Base-by-base conservation (phyloP, 35 echinoderm and acorn worm genomes). In the Strongylocentrotus purpuratus region DNA sequence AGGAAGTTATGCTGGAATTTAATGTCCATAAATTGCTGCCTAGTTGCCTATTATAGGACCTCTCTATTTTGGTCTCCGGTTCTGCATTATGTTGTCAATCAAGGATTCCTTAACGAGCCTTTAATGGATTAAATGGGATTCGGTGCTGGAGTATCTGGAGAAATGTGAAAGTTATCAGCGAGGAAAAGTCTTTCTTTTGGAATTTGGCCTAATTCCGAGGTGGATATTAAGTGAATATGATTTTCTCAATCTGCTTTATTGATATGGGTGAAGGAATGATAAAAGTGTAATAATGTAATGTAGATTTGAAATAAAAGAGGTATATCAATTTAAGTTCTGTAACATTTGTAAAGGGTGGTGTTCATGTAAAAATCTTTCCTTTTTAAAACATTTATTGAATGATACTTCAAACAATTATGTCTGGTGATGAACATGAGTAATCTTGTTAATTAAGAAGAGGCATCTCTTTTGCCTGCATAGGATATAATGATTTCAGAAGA, bases 11-110 rank as follows among this genome's bases (percentile, higher is more conserved):
- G 50, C 50, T 55, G 50, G 50, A 55, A 55, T 55, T 55, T 15
- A 55, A 55, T 12, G 50, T 55, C 1, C 50, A 55, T 10, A 14
- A 55, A 55, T 55, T 55, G 50, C 50, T 55, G 50, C 50, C 50
- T 55, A 13, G 35, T 41, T 28, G 65, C 28, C 65, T n/a, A 78
- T 78, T 28, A 78, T 31, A 78, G 20, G 65, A 78, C 20, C 20
- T 78, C 65, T 78, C 65, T 78, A 78, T 55, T 55, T 55, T 55
- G 8, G 50, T 55, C 50, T 55, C 7, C 50, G 50, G 65, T 28
- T 78, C 65, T 78, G 65, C 28, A 78, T 78, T 78, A 78, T 78
- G 65, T 78, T 78, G 65, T 78, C 65, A 78, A 78, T 78, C 65
- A 28, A 4, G 65, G 65, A 78, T n/a, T 78, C 65, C 65, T 78